Conservation (phyloP, 1,140 invertebrate species). For the Palaemon carinicauda region DNA sequence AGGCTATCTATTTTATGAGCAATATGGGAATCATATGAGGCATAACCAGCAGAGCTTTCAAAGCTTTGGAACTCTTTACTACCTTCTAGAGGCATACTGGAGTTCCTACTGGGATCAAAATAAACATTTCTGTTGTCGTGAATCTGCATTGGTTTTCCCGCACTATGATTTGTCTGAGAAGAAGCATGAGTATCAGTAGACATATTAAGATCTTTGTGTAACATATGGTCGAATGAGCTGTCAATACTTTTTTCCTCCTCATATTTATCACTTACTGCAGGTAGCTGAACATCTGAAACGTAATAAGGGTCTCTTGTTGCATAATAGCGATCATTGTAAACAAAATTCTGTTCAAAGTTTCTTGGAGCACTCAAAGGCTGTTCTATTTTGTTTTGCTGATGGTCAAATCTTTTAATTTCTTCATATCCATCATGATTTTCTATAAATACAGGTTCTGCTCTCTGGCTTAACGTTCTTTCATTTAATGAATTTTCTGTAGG, state of each 20-base stretch:
- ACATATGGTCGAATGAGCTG: not conserved
- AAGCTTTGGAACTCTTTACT: constrained; percentile 13
- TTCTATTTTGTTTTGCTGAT: constrained; percentile 13
- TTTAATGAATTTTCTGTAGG: constrained; percentile 12
- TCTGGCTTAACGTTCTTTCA: constrained; percentile 44
- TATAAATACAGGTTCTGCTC: constrained; percentile 53
- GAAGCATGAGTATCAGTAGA: constrained; percentile 29
- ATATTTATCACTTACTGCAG: constrained; percentile 66
- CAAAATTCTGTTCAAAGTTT: constrained; percentile 49
- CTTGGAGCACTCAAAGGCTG: constrained; percentile 6
- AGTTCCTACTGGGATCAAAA: constrained; percentile 7
- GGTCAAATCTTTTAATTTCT: constrained; percentile 32
- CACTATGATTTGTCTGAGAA: not conserved
- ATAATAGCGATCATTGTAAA: constrained; percentile 53
- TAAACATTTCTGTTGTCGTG: not conserved
- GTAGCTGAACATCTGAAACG: constrained; percentile 54
- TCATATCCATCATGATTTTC: constrained; percentile 46
- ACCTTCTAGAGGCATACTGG: not conserved
- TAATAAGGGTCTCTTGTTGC: constrained; percentile 59
- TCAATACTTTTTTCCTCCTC: constrained; percentile 52
- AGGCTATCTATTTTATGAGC: constrained; percentile 26
- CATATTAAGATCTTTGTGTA: not conserved
- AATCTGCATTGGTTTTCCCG: not conserved
- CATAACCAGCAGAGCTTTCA: constrained; percentile 15
- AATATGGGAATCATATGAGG: constrained; percentile 41